Conservation (phyloP, 2,113 vertebrate genomes). For the Crypturellus undulatus region DNA sequence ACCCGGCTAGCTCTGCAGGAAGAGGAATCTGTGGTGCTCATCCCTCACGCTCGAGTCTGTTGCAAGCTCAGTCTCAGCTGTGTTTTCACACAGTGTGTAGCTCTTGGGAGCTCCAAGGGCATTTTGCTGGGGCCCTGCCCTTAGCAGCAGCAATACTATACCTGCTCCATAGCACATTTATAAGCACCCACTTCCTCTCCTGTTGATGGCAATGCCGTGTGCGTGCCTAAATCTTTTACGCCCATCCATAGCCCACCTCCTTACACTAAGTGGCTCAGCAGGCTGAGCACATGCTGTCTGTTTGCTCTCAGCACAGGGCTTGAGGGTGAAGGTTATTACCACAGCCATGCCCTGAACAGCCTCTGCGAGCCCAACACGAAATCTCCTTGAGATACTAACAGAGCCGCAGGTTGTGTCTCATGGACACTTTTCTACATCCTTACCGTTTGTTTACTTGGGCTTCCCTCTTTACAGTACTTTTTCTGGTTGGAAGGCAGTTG, state of each 20-base stretch:
- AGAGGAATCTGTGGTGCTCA: background rate
- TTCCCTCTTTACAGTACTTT: slow-evolving; percentile 21
- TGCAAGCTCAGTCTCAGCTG: background rate
- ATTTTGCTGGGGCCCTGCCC: slow-evolving; percentile 26
- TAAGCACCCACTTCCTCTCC: slow-evolving; percentile 42
- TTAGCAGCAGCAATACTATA: background rate
- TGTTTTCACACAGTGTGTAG: background rate
- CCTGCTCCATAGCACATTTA: slow-evolving; percentile 12
- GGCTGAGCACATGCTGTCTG: slow-evolving; percentile 7
- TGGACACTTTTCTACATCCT: slow-evolving; percentile 48
- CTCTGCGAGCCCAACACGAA: background rate
- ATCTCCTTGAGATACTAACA: slow-evolving; percentile 26
- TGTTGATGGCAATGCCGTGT: slow-evolving; percentile 1
- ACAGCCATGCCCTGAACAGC: slow-evolving; percentile 22
- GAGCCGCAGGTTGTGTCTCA: slow-evolving; percentile 33
- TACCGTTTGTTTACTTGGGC: slow-evolving; percentile 58
- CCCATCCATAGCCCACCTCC: slow-evolving; percentile 40
- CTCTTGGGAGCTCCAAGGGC: background rate
- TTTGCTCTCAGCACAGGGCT: slow-evolving; percentile 45
- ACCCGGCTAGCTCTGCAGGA: background rate
- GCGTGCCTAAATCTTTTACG: slow-evolving; percentile 32
- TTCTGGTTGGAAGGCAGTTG: background rate
- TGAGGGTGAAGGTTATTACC: slow-evolving; percentile 9
- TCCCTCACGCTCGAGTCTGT: background rate
- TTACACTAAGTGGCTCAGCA: slow-evolving; percentile 33